Conservation (phyloP, 2,113 vertebrate genomes). For the Alectura lathami region DNA sequence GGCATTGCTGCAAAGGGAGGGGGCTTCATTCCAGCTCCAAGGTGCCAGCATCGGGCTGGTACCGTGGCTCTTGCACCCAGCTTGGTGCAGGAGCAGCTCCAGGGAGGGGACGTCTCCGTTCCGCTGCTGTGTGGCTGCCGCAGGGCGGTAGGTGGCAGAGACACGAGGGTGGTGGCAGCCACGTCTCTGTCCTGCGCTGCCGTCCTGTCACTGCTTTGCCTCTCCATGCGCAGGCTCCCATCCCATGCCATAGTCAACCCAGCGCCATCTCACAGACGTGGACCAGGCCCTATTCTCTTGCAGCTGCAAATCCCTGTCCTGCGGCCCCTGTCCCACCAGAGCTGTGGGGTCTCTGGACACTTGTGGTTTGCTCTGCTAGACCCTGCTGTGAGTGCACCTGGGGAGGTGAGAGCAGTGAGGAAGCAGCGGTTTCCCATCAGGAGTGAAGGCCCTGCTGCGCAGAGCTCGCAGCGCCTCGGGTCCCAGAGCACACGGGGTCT, state of each 20-base stretch:
- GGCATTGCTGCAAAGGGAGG: fast-evolving
- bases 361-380: not conserved
- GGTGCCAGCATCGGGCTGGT: fast-evolving
- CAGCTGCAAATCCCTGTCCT: not conserved
- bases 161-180: not conserved
- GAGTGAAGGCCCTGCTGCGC: fast-evolving
- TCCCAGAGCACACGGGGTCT: not conserved
- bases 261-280: not conserved
- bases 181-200: not conserved
- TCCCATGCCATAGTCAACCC: conserved; percentile 61
- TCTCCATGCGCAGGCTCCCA: conserved; percentile 64
- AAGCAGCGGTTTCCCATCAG: fast-evolving
- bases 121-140: not conserved
- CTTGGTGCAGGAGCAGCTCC: no score
- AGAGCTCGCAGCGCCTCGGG: not conserved
- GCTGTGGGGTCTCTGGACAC: fast-evolving
- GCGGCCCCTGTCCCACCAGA: not conserved
- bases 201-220: conserved; percentile 65
- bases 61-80: not conserved
- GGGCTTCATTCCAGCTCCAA: not conserved
- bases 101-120: not conserved
- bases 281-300: not conserved
- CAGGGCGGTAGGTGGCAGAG: not conserved
- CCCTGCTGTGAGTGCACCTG: fast-evolving
- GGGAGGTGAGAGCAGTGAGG: not conserved